Base-by-base conservation (phyloP, 2,888 invertebrate genomes). In the Tiliacea aurago region DNA sequence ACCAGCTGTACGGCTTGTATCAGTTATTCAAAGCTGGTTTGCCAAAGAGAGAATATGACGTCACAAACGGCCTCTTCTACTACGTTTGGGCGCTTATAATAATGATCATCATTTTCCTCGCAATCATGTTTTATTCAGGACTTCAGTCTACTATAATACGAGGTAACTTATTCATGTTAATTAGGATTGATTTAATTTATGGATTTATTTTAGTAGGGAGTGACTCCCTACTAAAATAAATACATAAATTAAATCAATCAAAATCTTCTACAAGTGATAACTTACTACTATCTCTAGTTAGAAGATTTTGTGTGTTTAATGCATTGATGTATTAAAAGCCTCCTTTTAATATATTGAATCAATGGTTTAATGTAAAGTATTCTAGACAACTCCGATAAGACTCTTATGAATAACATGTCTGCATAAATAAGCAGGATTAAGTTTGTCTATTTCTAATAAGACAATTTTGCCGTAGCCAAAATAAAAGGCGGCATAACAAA, bases 401-500 rank as follows among this genome's bases (percentile, higher is more conserved):
- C 13, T 7, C 58, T 1, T 10, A 37, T 13, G 11, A 58, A 37
- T 41, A 9, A n/a, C 23, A 18, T 18, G 43, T 43, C 23, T n/a
- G n/a, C n/a, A 1, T 45, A 45, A 37, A 37, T 20, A 37, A 23
- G 62, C 15, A 20, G 11, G 23, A 58, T 43, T 49, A 11, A n/a
- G 6, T 37, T 58, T 51, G 10, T 49, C 15, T 23, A 45, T 47
- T 58, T 67, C 11, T 72, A 69, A 73, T 11, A 4, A 33, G 6
- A 37, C 6, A 23, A 51, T 49, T 69, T 69, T 59, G 13, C 61
- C 45, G 23, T 78, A 95, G 96, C 95, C 4, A 96, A 95, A 91
- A 96, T 96, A 82, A 96, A 96, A 91, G 96, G 97, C 55, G 97
- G 97, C 0, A 96, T 97, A 71, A 94, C 95, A 0, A 96, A 96